phyloP scores from a whole-genome alignment of 1,140 invertebrate species.

The Batillaria attramentaria region DNA sequence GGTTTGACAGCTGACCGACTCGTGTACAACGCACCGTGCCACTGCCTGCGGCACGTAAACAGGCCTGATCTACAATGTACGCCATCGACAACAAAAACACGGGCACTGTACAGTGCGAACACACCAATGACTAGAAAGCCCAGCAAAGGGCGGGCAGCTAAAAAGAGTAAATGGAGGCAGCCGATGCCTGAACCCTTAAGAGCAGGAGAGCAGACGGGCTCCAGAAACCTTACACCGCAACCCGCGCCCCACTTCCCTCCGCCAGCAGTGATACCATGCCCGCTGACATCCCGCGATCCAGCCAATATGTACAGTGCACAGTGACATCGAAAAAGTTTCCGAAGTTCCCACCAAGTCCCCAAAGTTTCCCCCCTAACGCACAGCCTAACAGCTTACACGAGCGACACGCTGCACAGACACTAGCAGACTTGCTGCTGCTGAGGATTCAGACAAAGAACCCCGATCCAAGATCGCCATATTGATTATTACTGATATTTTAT shows the following conservation, averaged over 20 bases:
- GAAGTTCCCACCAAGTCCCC: slow-evolving; percentile 28
- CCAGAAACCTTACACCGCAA: slow-evolving; percentile 14
- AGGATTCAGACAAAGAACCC: slow-evolving; percentile 43
- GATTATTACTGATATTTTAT: slow-evolving; percentile 64
- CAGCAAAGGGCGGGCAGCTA: neutral
- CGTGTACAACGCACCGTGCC: too few relatives aligned
- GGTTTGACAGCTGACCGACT: too few relatives aligned
- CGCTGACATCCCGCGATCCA: slow-evolving; percentile 14
- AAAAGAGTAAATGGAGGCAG: neutral
- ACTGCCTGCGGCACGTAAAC: too few relatives aligned
- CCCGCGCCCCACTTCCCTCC: slow-evolving; percentile 10
- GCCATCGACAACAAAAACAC: neutral
- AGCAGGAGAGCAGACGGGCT: slow-evolving; percentile 6
- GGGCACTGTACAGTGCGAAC: neutral
- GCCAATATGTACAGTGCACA: slow-evolving; percentile 17
- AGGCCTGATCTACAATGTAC: neutral
- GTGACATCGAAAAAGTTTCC: slow-evolving; percentile 27
- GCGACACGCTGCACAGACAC: too few relatives aligned
- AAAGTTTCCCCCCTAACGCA: slow-evolving; percentile 12
- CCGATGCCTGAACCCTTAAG: slow-evolving; percentile 8
- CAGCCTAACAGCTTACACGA: neutral
- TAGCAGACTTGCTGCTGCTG: slow-evolving; percentile 28
- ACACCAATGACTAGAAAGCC: neutral
- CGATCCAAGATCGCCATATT: slow-evolving; percentile 60
- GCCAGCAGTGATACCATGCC: slow-evolving; percentile 10